Conservation (phyloP, 2,113 vertebrate genomes). For the Raja brachyura region DNA sequence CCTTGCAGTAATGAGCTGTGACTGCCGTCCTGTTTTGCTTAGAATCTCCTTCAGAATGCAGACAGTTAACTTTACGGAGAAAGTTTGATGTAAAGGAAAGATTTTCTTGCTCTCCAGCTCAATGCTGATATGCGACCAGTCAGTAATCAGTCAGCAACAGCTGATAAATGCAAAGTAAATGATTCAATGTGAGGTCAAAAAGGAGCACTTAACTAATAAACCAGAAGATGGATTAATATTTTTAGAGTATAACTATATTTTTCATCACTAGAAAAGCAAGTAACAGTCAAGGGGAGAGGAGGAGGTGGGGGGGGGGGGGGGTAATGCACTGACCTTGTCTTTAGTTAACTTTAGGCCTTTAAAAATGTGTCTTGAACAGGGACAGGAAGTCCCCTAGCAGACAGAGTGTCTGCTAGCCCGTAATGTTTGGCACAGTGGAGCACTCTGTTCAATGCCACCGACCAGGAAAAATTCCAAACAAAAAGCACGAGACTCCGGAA, state of each 20-base stretch:
- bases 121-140: slow-evolving; percentile 17
- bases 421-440: slow-evolving; percentile 44
- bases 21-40: neutral
- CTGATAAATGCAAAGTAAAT: slow-evolving; percentile 46
- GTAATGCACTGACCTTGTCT: slow-evolving; percentile 52
- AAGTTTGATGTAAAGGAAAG: neutral
- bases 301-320: slow-evolving; percentile 44
- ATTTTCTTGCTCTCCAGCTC: neutral
- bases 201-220: slow-evolving; percentile 47
- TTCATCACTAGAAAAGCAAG: slow-evolving; percentile 52
- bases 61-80: neutral
- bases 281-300: slow-evolving; percentile 47
- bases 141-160: slow-evolving; percentile 41
- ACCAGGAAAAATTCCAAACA: slow-evolving; percentile 42
- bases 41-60: neutral
- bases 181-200: slow-evolving; percentile 55
- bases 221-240: slow-evolving; percentile 51
- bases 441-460: slow-evolving; percentile 45
- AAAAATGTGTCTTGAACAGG: slow-evolving; percentile 49
- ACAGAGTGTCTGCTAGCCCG: slow-evolving; percentile 57
- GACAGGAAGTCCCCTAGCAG: slow-evolving; percentile 64
- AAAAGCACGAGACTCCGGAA: slow-evolving; percentile 46
- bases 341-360: slow-evolving; percentile 49
- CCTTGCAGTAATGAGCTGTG: neutral
- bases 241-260: slow-evolving; percentile 45